Base-by-base conservation (phyloP, 2,113 vertebrate species). In the Columba livia region DNA sequence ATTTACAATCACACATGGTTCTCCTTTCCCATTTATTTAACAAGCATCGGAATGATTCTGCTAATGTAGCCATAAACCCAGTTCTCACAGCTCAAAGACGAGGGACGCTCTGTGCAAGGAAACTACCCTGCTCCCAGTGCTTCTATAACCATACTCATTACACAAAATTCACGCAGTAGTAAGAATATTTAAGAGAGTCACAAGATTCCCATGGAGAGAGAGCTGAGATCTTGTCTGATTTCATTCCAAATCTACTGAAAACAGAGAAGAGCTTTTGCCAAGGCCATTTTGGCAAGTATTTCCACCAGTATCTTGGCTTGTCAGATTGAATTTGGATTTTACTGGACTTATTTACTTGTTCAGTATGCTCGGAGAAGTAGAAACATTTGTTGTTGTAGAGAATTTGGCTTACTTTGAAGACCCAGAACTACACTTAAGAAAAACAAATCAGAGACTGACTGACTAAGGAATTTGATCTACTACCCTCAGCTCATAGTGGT, bases 251-350 rank as follows among this genome's bases (percentile, higher is more conserved):
- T 70, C 53, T 50, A 89, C 85, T 84, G 62, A 94, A 96, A 92
- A 92, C 88, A 92, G 61, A 79, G 48, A 85, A 72, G 26, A 93
- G 17, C 11, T 86, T 91, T 84, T 86, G 72, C 83, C 88, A 94
- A 90, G 77, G 82, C 58, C 75, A 15, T 92, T 95, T 34, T 90
- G 83, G 90, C 88, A 95, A 86, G 70, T 60, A 51, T 79, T 93
- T 89, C 61, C 83, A 93, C 54, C 85, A 71, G 62, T 42, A 86
- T 71, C 51, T 57, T 54, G 20, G 44, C 77, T 81, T 92, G 79
- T 80, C 83, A 95, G 92, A 91, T 19, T 90, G 69, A 83, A 54
- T 86, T 93, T 90, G 61, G 65, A 89, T 94, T 93, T 90, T 79
- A 58, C 83, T 92, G 92, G 36, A 93, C 82, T 74, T n/a, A 90